A percentile compares a stretch with the other conserved stretches of the same genome.
Evolutionary conservation across 2,113 vertebrate species (phyloP).

Genomic region (Nothocercus julius): DNA sequence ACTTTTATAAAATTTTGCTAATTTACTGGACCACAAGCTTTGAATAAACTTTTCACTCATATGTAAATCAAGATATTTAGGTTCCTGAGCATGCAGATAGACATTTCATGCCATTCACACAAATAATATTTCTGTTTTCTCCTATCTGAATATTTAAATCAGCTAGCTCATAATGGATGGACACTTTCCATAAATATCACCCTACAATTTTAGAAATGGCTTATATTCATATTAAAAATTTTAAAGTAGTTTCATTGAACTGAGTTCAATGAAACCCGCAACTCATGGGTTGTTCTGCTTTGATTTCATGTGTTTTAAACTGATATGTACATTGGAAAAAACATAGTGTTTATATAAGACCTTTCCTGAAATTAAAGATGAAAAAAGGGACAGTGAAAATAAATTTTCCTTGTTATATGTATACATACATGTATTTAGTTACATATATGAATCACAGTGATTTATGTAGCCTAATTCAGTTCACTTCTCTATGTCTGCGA

Average conservation of each 20-base stretch:
- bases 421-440: background rate
- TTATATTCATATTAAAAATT: too few relatives aligned
- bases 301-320: too few relatives aligned
- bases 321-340: background rate
- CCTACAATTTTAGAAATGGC: background rate
- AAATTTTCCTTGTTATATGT: too few relatives aligned
- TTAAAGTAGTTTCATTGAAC: background rate
- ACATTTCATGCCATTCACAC: fast-evolving
- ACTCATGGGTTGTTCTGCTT: too few relatives aligned
- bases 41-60: background rate
- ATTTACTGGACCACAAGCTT: background rate
- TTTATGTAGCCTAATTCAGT: background rate
- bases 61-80: background rate
- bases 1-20: background rate
- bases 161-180: background rate
- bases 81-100: background rate
- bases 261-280: too few relatives aligned
- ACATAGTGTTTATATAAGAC: background rate
- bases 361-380: too few relatives aligned
- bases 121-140: background rate
- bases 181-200: background rate
- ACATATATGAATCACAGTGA: background rate
- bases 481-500: background rate
- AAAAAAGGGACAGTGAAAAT: too few relatives aligned
- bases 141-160: background rate